Evolutionary conservation across 2,797 vertebrate species (phyloP), one percentile per base, ranked within the genome.

Genomic region (Linurgus olivaceus): DNA sequence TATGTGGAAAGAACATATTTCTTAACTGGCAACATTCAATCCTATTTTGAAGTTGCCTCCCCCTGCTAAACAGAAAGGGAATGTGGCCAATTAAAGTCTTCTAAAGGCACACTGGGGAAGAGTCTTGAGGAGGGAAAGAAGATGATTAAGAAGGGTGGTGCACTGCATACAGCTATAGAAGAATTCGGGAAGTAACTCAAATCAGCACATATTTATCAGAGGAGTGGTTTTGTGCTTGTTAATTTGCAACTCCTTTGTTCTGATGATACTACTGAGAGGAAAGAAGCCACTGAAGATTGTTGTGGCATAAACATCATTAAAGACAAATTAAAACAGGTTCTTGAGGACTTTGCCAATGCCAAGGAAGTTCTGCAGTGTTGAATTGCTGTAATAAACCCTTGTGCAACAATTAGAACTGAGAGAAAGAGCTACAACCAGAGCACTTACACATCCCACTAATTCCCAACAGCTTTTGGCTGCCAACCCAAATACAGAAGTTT

Each of bases 1-100:
- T 57, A 57, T 65, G 66, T 75, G 48, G 35, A 84, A 86, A 83
- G 70, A 91, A 94, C 59, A 23, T 88, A 88, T 55, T 94, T 95
- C 72, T 79, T 82, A 92, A 86, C 61, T 83, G 80, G 74, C 72
- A 94, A 81, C 58, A 62, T 58, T 83, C 76, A 93, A n/a, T 55
- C 7, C 7, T 42, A 44, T n/a, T 92, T 92, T 79, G 84, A 89
- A 94, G 48, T 54, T 87, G 44, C 62, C 45, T 70, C 44, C 44
- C 18, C 11, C 50, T 73, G 70, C 45, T 90, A 65, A 86, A 72
- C 52, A 42, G 67, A 92, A 93, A 93, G 90, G 81, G 84, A 91
- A 83, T 15, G 17, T 61, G 47, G 76, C 76, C 50, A 90, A 59
- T 28, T 62, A 19, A 90, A 94, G 28, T 28, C 45, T 11, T 38